Base-by-base conservation (phyloP, 1,140 invertebrate genomes). In the Drosophila kikkawai region DNA sequence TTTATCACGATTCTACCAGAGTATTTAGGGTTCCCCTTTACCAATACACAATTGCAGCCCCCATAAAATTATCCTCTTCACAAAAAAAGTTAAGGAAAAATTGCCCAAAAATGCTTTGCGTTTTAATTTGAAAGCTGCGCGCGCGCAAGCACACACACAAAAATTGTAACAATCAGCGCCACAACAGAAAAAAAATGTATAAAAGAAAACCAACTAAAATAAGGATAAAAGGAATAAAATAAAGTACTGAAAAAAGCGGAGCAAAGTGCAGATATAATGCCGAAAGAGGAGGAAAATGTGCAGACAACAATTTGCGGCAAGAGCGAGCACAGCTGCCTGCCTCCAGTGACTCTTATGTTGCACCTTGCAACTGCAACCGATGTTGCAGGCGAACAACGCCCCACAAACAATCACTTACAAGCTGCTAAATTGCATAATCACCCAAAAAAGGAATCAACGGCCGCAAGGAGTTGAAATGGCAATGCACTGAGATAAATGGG, bases 381-480 rank as follows among this genome's bases (percentile, higher is more conserved):
- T 61, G 55, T 37, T 60, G 48, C 51, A 51, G 60, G 73, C 73
- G 51, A 78, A 81, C 61, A 86, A 90, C 85, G 85, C 85, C 85
- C 85, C 81, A 90, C 85, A 90, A 90, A 90, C 86, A 90, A 90
- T 90, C 85, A 90, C 85, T 90, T 90, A 90, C 85, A 90, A 90
- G 85, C 86, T 90, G 85, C 86, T 90, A 90, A 90, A 90, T 90
- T 90, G 86, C 86, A 90, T 90, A 90, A 90, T 90, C 85, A 82
- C 80, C 79, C 76, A 65, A 74, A 80, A 56, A 80, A 85, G 79
- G 75, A 90, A 90, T 90, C 85, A 90, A 60, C 77, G 76, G 76
- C 77, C 59, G 45, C 50, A 60, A 68, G 65, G 73, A 76, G 41
- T 58, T 70, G 41, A 70, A 56, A 68, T 56, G 32, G 67, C 22